These are phyloP conservation scores for Theristus sp. DNA, from an alignment of 2,888 invertebrate species.

Conservation along the genomic window DNA sequence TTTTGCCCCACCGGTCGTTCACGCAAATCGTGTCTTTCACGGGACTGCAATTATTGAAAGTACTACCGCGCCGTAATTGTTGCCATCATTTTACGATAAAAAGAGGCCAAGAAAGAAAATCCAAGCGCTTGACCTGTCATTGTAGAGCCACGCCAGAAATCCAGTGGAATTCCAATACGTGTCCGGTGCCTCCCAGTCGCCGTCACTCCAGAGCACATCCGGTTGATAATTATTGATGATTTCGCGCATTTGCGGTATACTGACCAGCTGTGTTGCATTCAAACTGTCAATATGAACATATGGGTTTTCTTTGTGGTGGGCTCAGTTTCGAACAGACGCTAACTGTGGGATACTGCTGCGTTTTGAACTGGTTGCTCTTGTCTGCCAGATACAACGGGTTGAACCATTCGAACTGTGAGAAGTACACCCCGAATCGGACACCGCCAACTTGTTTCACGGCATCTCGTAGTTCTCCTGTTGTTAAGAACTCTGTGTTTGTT, in stretches of 20 bases:
- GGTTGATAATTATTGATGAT: slow-evolving; percentile 36
- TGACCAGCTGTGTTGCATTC: not conserved
- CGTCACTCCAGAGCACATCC: slow-evolving; percentile 76
- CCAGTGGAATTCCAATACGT: slow-evolving; percentile 32
- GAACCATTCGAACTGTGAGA: slow-evolving; percentile 27
- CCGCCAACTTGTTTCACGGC: slow-evolving; percentile 9
- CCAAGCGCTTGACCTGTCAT: slow-evolving; percentile 32
- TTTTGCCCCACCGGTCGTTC: slow-evolving; percentile 81
- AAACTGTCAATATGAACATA: too few species aligned
- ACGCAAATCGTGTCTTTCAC: slow-evolving; percentile 68
- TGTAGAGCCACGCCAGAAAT: slow-evolving; percentile 36
- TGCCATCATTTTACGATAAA: not conserved
- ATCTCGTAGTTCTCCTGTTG: slow-evolving; percentile 11
- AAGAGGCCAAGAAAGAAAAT: not conserved
- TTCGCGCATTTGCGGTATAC: slow-evolving; percentile 22
- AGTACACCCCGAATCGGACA: slow-evolving; percentile 27
- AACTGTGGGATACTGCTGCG: slow-evolving; percentile 29
- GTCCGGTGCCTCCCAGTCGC: slow-evolving; percentile 57
- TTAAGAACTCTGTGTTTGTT: too few species aligned
- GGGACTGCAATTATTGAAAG: slow-evolving; percentile 33
- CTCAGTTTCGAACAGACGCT: too few species aligned
- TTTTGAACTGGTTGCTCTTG: slow-evolving; percentile 15
- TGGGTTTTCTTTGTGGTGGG: too few species aligned
- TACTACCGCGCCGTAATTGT: not conserved
- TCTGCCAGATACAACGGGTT: slow-evolving; percentile 22